Evolutionary conservation across 2,888 invertebrate genomes (phyloP), one percentile per base, ranked within the genome.

Genomic region (Noctua janthina): DNA sequence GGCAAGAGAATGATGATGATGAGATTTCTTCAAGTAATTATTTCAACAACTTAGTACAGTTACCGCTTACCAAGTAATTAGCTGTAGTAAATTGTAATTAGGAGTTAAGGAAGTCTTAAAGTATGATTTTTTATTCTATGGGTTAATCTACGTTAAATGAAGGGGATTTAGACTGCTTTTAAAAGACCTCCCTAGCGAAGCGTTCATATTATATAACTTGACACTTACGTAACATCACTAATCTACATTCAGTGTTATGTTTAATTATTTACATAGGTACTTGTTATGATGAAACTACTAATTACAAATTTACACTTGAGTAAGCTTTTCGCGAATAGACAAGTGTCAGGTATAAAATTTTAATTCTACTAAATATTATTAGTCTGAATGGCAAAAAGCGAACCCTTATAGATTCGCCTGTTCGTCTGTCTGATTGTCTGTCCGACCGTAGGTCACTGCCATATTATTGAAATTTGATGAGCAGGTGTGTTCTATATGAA

Each of bases 201-300:
- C 11, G 11, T 59, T n/a, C 11, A 67, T 29, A 35, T 6, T 74
- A 35, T 20, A 66, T 64, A 8, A 39, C 3, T 68, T 76, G 7
- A 76, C 29, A 68, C 76, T 20, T 77, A 69, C 49, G 59, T 51
- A 39, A 43, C 23, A 3, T 11, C 23, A 17, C 0, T 35, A 43
- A 46, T 54, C 20, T 54, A 51, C 39, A 72, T 79, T 56, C 17
- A 43, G 59, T 59, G 23, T 4, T 56, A 67, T n/a, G 66, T 73
- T 67, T 43, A 23, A 79, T 73, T 80, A 39, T 73, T 73, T 66
- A 62, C 62, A 29, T 29, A 43, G 29, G 0, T 46, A n/a, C 43
- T 43, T 46, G 46, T 43, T 67, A 5, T 59, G 68, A 68, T 68
- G 49, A 8, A 0, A 62, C 29, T 51, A 17, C 17, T 49, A 56